phyloP scores from a whole-genome alignment of 2,888 invertebrate species.

The Oligia fasciuncula region DNA sequence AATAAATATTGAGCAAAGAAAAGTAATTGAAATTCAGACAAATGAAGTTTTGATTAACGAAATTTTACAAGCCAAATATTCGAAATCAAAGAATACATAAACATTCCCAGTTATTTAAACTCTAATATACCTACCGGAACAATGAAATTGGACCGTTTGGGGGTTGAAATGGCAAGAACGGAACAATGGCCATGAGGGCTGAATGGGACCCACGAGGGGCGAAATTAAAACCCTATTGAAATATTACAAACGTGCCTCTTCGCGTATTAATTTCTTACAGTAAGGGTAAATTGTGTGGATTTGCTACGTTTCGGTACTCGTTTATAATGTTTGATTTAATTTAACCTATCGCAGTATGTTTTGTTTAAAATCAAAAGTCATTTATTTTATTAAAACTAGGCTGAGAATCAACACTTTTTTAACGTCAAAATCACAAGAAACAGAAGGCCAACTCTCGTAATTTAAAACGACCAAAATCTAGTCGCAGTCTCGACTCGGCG shows the following conservation, averaged over 20 bases:
- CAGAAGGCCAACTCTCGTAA: too few species aligned
- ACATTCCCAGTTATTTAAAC: constrained; percentile 24
- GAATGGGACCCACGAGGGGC: constrained; percentile 37
- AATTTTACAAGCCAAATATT: not conserved
- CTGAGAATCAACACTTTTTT: too few species aligned
- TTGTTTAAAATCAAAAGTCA: too few species aligned
- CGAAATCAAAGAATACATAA: constrained; percentile 18
- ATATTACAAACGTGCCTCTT: constrained; percentile 49
- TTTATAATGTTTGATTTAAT: not conserved
- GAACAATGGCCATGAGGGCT: constrained; percentile 53
- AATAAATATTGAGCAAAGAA: not conserved
- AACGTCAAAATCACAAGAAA: too few species aligned
- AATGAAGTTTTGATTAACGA: not conserved
- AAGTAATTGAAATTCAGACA: not conserved
- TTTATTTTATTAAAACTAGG: too few species aligned
- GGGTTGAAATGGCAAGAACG: constrained; percentile 43
- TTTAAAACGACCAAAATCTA: too few species aligned
- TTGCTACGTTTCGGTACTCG: not conserved
- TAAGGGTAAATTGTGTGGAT: constrained; percentile 28
- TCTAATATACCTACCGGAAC: constrained; percentile 47
- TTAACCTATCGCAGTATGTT: not conserved
- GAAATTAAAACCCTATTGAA: constrained; percentile 62
- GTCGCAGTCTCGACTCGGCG: too few species aligned
- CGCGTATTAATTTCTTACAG: constrained; percentile 42
- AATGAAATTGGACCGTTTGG: constrained; percentile 47